Evolutionary conservation across 2,888 invertebrate species (phyloP).

Genomic region (Hesperia comma): DNA sequence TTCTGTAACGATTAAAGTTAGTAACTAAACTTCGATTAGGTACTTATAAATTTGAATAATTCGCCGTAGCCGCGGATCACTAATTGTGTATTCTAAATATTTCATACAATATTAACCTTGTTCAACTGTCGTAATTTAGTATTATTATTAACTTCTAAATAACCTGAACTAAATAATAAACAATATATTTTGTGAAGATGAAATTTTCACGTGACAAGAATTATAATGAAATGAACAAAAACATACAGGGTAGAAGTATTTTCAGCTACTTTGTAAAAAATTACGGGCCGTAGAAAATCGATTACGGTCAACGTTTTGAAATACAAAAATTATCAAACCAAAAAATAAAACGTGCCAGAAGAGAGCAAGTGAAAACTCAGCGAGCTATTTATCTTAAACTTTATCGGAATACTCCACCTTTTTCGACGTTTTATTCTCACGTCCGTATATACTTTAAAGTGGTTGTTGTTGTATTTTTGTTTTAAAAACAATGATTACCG

Average conservation of each 20-base stretch:
- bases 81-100: neutral
- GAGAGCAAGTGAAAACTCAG: conserved; percentile 71
- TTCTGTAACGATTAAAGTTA: no score
- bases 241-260: no score
- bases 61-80: neutral
- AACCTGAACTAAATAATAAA: no score
- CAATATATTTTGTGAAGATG: no score
- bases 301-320: conserved; percentile 38
- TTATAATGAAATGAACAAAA: no score
- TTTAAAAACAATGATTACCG: conserved; percentile 78
- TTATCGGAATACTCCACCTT: conserved; percentile 73
- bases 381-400: conserved; percentile 80
- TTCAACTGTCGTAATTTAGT: no score
- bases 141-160: no score
- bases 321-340: conserved; percentile 37
- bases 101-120: neutral
- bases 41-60: neutral
- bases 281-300: conserved; percentile 46
- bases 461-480: conserved; percentile 69
- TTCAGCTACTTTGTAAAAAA: no score
- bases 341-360: conserved; percentile 60
- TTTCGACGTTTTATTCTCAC: conserved; percentile 66
- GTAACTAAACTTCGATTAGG: no score
- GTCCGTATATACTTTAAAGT: conserved; percentile 67
- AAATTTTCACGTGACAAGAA: no score